phyloP scores from a whole-genome alignment of 1,140 invertebrate genomes.

The Pseudomyrmex sp. region DNA sequence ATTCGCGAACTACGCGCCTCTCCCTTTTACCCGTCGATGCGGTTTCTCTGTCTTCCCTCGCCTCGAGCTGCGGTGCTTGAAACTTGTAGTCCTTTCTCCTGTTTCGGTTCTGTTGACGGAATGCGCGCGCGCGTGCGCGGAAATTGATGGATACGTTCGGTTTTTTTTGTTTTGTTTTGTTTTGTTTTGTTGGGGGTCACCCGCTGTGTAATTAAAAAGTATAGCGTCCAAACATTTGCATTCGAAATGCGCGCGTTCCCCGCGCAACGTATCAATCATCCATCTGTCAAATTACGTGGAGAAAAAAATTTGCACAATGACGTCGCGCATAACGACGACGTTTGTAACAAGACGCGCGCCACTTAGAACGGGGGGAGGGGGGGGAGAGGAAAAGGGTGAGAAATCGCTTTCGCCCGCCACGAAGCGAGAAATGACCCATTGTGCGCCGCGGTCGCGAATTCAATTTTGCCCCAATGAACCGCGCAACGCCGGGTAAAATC shows the following conservation, averaged over 20 bases:
- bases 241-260: not conserved
- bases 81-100: not conserved
- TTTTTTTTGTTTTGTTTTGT: not conserved
- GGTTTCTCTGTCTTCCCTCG: conserved; percentile 24
- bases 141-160: not conserved
- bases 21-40: conserved; percentile 12
- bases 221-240: not conserved
- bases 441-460: conserved; percentile 18
- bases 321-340: not conserved
- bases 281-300: not conserved
- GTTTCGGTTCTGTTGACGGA: not conserved
- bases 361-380: not conserved
- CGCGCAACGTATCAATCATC: not conserved
- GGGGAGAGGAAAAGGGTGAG: not conserved
- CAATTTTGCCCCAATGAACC: conserved; percentile 66
- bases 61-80: conserved; percentile 8
- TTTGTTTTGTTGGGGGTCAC: not conserved
- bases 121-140: not conserved
- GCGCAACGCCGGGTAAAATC: conserved; percentile 55
- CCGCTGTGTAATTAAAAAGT: conserved; percentile 32
- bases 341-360: conserved; percentile 16
- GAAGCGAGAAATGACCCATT: conserved; percentile 38
- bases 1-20: conserved; percentile 28
- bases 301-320: not conserved
- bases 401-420: conserved; percentile 39